phyloP scores from a whole-genome alignment of 2,888 invertebrate genomes.

The Chrysolina haemoptera region DNA sequence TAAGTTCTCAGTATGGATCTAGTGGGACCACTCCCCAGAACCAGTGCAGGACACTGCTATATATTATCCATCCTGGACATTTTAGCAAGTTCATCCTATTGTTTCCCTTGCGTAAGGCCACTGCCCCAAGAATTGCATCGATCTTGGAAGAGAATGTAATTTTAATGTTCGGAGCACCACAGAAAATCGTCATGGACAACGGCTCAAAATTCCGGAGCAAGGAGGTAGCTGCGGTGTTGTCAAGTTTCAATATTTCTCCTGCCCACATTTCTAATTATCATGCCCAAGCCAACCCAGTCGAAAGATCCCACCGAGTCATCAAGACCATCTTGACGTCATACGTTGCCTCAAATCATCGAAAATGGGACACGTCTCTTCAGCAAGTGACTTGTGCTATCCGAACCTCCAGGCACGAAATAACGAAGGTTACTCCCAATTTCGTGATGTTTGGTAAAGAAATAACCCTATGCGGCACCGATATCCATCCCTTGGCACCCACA shows the following conservation, averaged over 20 bases:
- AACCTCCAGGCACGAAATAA: too few species aligned
- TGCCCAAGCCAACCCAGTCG: background rate
- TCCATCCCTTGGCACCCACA: too few species aligned
- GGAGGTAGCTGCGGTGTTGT: background rate
- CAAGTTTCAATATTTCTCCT: background rate
- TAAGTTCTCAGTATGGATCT: slow-evolving; percentile 32
- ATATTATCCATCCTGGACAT: slow-evolving; percentile 24
- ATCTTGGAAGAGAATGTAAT: slow-evolving; percentile 21
- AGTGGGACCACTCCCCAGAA: slow-evolving; percentile 31
- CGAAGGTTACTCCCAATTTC: too few species aligned
- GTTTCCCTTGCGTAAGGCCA: slow-evolving; percentile 24
- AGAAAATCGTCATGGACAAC: slow-evolving; percentile 26
- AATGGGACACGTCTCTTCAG: too few species aligned
- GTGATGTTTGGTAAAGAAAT: too few species aligned
- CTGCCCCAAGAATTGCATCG: background rate
- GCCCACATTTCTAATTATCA: background rate
- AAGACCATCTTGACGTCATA: too few species aligned
- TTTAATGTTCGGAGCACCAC: slow-evolving; percentile 15
- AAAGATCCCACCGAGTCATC: too few species aligned
- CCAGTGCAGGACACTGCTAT: slow-evolving; percentile 23
- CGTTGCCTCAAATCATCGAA: too few species aligned
- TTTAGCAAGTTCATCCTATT: slow-evolving; percentile 32
- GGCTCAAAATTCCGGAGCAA: background rate
- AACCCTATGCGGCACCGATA: too few species aligned
- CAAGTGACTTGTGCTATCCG: too few species aligned